These are phyloP conservation scores for Lasioglossum albipes DNA, from an alignment of 1,140 invertebrate species.

Conservation along the genomic window DNA sequence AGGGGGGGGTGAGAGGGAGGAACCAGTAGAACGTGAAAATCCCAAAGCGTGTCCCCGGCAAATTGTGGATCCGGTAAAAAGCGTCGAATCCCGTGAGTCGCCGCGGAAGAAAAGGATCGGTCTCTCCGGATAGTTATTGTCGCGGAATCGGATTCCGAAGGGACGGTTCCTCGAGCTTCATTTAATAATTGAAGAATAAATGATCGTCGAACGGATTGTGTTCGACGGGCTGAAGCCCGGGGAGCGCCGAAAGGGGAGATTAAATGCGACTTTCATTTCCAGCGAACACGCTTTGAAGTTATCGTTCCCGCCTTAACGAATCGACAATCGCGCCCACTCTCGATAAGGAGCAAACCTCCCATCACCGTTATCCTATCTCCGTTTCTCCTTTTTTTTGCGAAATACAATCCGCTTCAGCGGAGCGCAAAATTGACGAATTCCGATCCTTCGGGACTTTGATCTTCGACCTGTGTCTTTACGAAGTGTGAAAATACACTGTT, in stretches of 20 bases:
- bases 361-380: too few relatives aligned
- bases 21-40: neutral
- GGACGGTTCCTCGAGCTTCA: neutral
- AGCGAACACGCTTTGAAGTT: neutral
- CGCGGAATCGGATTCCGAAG: conserved; percentile 18
- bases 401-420: conserved; percentile 6
- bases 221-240: neutral
- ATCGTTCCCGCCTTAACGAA: neutral
- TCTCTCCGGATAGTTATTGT: conserved; percentile 11
- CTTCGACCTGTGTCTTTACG: too few relatives aligned
- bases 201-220: neutral
- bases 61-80: neutral
- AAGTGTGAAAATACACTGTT: too few relatives aligned
- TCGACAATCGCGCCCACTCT: neutral
- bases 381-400: neutral
- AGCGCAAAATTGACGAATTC: too few relatives aligned
- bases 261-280: neutral
- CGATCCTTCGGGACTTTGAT: too few relatives aligned
- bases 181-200: conserved; percentile 8
- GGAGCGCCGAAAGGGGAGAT: neutral
- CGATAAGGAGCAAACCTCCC: neutral
- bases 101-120: neutral
- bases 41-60: too few relatives aligned
- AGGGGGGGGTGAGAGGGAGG: too few relatives aligned
- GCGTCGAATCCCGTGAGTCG: conserved; percentile 2